Percentiles rank a stretch among this genome's conserved stretches.
These are phyloP conservation scores for Callipepla squamata DNA, from an alignment of 2,113 vertebrate genomes.

Conservation along the genomic window DNA sequence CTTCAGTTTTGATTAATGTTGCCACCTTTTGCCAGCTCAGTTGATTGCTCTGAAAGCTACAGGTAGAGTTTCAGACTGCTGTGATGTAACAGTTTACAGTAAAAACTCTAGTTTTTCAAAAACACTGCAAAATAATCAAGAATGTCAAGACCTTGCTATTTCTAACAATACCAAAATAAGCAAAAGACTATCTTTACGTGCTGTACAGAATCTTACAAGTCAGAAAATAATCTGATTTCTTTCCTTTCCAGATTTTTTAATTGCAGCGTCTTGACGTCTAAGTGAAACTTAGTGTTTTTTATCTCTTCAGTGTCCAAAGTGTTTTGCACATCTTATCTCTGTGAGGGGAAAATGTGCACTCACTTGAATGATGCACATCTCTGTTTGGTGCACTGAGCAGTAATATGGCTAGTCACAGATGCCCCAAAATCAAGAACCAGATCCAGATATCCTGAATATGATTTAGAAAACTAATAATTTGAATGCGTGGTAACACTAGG, in stretches of 20 bases:
- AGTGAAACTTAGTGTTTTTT: background rate
- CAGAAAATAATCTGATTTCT: background rate
- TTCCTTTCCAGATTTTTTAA: background rate
- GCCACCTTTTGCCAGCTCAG: background rate
- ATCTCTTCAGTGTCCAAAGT: background rate
- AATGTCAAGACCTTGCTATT: conserved; percentile 7
- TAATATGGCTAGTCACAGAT: background rate
- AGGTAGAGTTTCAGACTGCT: background rate
- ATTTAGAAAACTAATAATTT: background rate
- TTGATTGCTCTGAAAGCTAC: background rate
- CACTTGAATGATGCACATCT: background rate
- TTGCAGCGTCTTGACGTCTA: background rate
- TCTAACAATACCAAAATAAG: background rate
- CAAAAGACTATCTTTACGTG: background rate
- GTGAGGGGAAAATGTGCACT: background rate
- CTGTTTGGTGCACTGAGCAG: background rate
- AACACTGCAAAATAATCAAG: background rate
- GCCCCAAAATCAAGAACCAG: background rate
- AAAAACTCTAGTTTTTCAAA: conserved; percentile 4
- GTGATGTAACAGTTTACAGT: background rate
- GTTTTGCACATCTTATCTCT: background rate
- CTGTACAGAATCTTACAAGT: background rate
- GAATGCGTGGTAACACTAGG: background rate
- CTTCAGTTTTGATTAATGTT: background rate
- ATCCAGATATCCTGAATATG: background rate